These are phyloP conservation scores for Phycodurus eques DNA, from an alignment of 2,113 vertebrate genomes.

Conservation along the genomic window DNA sequence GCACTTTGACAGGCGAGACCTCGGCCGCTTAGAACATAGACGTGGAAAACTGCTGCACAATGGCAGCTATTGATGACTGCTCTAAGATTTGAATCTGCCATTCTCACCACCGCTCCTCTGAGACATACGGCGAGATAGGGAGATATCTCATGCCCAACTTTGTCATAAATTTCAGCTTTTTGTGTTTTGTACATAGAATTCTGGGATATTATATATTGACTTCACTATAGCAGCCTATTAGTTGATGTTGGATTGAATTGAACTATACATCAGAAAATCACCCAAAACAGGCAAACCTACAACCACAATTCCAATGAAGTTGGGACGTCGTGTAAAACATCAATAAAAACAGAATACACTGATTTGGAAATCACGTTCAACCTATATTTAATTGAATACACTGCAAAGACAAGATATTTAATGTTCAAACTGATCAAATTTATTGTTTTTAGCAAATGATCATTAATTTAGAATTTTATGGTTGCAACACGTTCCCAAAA, in stretches of 20 bases:
- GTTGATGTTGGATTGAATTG: neutral
- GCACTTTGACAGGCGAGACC: constrained; percentile 45
- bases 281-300: constrained; percentile 4
- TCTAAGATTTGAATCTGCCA: constrained; percentile 38
- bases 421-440: too few relatives aligned
- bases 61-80: constrained; percentile 55
- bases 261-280: constrained; percentile 41
- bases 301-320: too few relatives aligned
- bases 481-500: too few relatives aligned
- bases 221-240: neutral
- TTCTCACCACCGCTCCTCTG: constrained; percentile 24
- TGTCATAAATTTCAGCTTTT: neutral
- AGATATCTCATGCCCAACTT: neutral
- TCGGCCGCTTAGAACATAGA: constrained; percentile 47
- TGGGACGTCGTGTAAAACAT: too few relatives aligned
- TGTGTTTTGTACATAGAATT: neutral
- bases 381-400: too few relatives aligned
- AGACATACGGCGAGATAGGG: neutral
- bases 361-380: too few relatives aligned
- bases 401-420: too few relatives aligned
- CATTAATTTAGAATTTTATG: too few relatives aligned
- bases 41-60: constrained; percentile 41
- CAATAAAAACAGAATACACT: too few relatives aligned
- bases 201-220: neutral
- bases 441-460: too few relatives aligned